Percentiles rank a stretch among this genome's conserved stretches.
phyloP scores from a whole-genome alignment of 2,113 vertebrate species.

The Nicator chloris region DNA sequence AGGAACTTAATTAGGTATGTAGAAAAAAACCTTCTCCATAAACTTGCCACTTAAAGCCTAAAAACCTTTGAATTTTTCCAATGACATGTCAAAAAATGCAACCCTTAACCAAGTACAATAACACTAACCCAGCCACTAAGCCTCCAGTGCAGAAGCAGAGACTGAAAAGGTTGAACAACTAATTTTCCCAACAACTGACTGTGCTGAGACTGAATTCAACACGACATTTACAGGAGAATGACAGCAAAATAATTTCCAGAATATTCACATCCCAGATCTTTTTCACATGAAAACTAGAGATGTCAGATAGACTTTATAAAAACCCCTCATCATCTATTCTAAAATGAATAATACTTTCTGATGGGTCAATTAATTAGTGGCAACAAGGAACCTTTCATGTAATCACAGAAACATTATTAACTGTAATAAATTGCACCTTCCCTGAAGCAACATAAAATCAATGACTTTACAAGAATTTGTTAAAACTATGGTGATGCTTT shows the following conservation, averaged over 20 bases:
- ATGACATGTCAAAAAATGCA: not conserved
- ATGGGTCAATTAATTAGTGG: constrained; percentile 7
- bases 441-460: constrained; percentile 16
- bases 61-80: not conserved
- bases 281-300: not conserved
- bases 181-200: not conserved
- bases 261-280: not conserved
- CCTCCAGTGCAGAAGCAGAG: not conserved
- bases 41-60: not conserved
- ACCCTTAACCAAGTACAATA: not conserved
- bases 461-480: constrained; percentile 7
- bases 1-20: not conserved
- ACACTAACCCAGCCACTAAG: not conserved
- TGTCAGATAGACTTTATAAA: not conserved
- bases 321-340: not conserved
- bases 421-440: not conserved
- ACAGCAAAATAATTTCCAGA: not conserved
- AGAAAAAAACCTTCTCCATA: not conserved
- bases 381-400: not conserved
- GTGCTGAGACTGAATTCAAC: not conserved
- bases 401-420: not conserved
- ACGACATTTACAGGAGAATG: not conserved
- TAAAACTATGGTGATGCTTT: not conserved
- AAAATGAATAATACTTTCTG: not conserved
- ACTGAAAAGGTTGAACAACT: not conserved